Conservation (phyloP, 2,797 vertebrate species). For the Sphenopsis melanotis region DNA sequence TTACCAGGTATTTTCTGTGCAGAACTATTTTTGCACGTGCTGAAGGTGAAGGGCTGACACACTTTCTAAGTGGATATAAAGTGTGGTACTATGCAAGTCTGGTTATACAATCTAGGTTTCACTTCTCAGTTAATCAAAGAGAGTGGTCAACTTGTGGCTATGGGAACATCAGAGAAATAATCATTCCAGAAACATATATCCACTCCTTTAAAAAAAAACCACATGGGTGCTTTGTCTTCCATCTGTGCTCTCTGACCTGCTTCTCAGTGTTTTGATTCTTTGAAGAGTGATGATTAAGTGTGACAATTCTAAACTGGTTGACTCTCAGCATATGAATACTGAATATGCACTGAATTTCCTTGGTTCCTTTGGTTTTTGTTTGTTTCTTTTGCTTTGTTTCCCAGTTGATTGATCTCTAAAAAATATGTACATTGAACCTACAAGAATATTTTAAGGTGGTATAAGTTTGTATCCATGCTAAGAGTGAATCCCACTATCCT, state of each 20-base stretch:
- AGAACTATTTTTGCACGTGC: fast-evolving
- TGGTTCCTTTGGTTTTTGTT: background rate
- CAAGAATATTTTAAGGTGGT: background rate
- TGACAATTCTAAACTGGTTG: background rate
- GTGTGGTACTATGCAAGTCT: background rate
- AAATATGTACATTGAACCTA: background rate
- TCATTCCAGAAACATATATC: background rate
- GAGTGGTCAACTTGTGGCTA: fast-evolving
- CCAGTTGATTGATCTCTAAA: background rate
- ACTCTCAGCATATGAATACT: background rate
- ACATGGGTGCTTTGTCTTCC: background rate
- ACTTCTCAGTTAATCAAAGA: background rate
- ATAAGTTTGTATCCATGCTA: background rate
- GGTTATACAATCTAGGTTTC: background rate
- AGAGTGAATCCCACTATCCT: background rate
- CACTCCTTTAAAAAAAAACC: fast-evolving
- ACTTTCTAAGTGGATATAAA: background rate
- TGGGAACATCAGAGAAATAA: background rate
- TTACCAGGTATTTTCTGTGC: background rate
- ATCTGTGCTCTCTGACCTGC: background rate
- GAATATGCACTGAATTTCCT: background rate
- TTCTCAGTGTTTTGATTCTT: background rate
- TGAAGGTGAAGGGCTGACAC: background rate
- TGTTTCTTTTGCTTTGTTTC: background rate
- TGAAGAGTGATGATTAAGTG: background rate